Evolutionary conservation across 2,113 vertebrate genomes (phyloP), one percentile per base, ranked within the genome.

Genomic region (Larimichthys crocea): DNA sequence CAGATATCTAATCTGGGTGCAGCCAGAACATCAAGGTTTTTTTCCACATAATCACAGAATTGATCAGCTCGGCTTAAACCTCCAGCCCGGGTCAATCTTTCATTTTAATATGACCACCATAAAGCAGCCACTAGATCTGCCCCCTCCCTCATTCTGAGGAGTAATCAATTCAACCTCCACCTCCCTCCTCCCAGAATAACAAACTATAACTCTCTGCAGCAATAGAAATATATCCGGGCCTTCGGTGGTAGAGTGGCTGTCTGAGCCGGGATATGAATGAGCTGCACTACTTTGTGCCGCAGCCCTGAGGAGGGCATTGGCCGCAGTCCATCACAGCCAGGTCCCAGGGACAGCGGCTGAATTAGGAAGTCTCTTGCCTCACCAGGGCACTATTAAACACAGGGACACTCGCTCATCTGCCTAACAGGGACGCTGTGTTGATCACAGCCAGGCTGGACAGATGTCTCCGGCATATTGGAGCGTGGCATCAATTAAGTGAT

Each of bases 321-420:
- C 62, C 19, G 16, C 20, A 75, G 82, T 93, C 85, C 65, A 86
- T 93, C 86, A 92, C 76, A 69, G 74, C 77, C 75, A 71, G 31
- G 52, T 77, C 76, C 55, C 75, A 75, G 83, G 81, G 83, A 89
- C 78, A 82, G 82, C 11, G 56, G 66, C 74, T 76, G 87, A 88
- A 76, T 84, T 67, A 84, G 76, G 77, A 63, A 74, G 63, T 74
- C 48, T 83, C 60, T 59, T 35, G 48, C 74, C 64, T 78, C 82
- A 71, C 61, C 59, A 26, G 79, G 68, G 22, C 78, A 57, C 65
- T 69, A 65, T 73, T 82, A 78, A 82, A 20, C 22, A 74, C 46
- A 24, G 55, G 40, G 67, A 60, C 70, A 61, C 74, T 83, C 29
- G 56, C 74, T 87, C 75, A 76, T 90, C 88, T 79, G 57, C 71